phyloP scores from a whole-genome alignment of 2,888 invertebrate genomes.

The Dolomedes plantarius region DNA sequence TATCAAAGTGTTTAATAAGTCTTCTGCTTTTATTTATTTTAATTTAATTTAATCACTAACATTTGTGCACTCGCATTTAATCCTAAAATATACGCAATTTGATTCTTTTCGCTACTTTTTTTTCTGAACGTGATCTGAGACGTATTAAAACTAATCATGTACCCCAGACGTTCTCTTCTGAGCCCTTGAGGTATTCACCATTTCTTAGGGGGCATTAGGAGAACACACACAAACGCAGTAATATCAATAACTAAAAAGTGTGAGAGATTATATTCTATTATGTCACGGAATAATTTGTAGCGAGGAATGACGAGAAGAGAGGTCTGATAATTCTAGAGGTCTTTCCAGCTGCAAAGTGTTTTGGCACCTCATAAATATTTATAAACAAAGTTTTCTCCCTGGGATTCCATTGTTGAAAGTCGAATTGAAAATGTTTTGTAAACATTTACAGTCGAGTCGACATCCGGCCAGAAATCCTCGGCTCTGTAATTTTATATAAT shows the following conservation, averaged over 20 bases:
- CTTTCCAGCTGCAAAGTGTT: neutral
- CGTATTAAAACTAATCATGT: too few species aligned
- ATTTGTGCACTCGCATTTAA: too few species aligned
- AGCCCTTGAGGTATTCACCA: too few species aligned
- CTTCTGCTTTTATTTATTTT: too few species aligned
- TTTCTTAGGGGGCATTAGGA: too few species aligned
- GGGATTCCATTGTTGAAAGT: conserved; percentile 1
- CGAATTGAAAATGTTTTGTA: conserved; percentile 1
- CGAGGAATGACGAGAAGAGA: neutral
- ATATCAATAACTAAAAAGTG: neutral
- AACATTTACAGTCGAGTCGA: neutral
- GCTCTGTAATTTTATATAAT: neutral
- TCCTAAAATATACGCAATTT: too few species aligned
- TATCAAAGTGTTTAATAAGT: too few species aligned
- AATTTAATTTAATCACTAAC: too few species aligned
- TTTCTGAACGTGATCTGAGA: too few species aligned
- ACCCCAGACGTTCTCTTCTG: too few species aligned
- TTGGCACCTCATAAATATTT: neutral
- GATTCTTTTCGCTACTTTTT: too few species aligned
- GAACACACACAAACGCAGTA: too few species aligned
- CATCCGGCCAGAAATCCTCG: neutral
- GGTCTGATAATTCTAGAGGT: neutral
- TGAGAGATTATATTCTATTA: neutral
- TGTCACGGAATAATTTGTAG: neutral
- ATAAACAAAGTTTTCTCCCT: neutral